Base-by-base conservation (phyloP, 2,797 vertebrate species). In the Apogon hyalosoma region DNA sequence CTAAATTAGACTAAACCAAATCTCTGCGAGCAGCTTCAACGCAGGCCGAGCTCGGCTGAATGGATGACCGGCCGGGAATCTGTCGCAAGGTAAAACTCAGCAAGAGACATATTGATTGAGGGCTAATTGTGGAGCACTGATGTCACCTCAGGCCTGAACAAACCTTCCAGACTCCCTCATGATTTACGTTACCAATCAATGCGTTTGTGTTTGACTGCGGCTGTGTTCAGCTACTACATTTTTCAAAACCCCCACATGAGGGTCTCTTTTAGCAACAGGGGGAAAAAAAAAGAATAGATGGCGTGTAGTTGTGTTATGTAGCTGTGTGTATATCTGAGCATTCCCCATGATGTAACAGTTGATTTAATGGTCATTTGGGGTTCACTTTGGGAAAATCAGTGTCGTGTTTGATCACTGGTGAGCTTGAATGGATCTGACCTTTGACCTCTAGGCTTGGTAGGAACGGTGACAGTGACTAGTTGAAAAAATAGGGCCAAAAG, bases 321-420 rank as follows among this genome's bases (percentile, higher is more conserved):
- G 24, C 5, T 28, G 24, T 28, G 24, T 38, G 33, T 45, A 13
- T 33, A 18, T 53, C n/a, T 60, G 59, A 58, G 18, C 36, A 18
- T 57, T 46, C 36, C 52, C 19, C 31, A 55, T 80, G 82, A 82
- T 64, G 80, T 45, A 51, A 80, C 11, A 18, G 60, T 59, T 73
- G 69, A 90, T 93, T 94, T 94, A 92, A 86, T 43, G 86, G 88
- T 92, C 87, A 90, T 94, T 72, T 71, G 76, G 84, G 80, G 69
- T 80, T 84, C 69, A 77, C 84, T 80, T 86, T 69, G 76, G 85
- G n/a, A 77, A 7, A 85, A 88, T 93, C 88, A 85, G 85, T 56
- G 76, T 85, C 77, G 80, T 47, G 90, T 95, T 95, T 94, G 94
- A 96, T 95, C 90, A 92, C 66, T 80, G 47, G 91, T 90, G 92